These are phyloP conservation scores for Hyaena hyaena DNA, from an alignment of 2,113 vertebrate genomes.

Conservation along the genomic window DNA sequence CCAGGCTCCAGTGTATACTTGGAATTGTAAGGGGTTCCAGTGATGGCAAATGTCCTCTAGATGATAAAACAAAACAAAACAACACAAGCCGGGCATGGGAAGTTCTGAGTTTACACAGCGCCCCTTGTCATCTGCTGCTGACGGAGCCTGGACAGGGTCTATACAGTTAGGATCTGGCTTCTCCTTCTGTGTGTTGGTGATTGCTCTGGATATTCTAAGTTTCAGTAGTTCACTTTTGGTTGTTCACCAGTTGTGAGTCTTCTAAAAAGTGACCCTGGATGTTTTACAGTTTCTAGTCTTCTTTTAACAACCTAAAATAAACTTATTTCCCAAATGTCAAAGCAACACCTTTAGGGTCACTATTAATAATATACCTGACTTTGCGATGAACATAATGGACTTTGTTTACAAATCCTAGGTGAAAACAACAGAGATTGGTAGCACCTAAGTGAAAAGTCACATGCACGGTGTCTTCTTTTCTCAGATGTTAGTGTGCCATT, in stretches of 20 bases:
- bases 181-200: not conserved
- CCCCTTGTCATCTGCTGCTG: not conserved
- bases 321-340: not conserved
- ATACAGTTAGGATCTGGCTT: not conserved
- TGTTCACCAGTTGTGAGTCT: slow-evolving; percentile 51
- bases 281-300: slow-evolving; percentile 38
- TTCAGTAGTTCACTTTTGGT: slow-evolving; percentile 43
- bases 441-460: not conserved
- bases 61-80: not conserved
- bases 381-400: not conserved
- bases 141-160: not conserved
- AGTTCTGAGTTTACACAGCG: not conserved
- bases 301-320: slow-evolving; percentile 36
- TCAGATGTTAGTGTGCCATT: not conserved
- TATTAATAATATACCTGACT: not conserved
- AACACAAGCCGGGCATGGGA: not conserved
- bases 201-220: slow-evolving; percentile 34
- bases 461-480: not conserved
- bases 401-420: not conserved
- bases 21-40: not conserved
- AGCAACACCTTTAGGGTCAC: not conserved
- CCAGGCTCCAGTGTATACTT: not conserved
- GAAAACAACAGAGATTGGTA: not conserved
- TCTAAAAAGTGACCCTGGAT: not conserved
- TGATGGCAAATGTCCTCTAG: slow-evolving; percentile 25